These are phyloP conservation scores for Sarcophaga bullata DNA, from an alignment of 1,140 invertebrate species.

Conservation along the genomic window DNA sequence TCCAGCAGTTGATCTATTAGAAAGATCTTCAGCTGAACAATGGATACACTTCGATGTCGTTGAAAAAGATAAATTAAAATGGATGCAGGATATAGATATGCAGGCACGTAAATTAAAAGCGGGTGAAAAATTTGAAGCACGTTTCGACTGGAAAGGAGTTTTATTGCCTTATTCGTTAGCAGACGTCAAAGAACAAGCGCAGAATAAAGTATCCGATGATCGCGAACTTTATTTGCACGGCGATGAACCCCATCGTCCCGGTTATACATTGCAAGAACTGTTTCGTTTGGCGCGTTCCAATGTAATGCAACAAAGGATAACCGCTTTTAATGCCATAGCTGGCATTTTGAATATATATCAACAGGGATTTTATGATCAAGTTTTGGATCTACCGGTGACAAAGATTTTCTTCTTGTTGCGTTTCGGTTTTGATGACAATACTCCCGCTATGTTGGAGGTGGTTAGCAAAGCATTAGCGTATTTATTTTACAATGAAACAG, in stretches of 20 bases:
- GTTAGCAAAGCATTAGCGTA: constrained; percentile 78
- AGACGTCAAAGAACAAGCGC: neutral
- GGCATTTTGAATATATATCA: constrained; percentile 81
- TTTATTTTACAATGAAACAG: constrained; percentile 78
- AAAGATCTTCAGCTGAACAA: constrained; percentile 71
- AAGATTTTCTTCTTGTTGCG: constrained; percentile 83
- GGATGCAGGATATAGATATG: constrained; percentile 79
- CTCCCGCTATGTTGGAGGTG: constrained; percentile 76
- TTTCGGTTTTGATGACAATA: constrained; percentile 86
- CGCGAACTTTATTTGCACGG: constrained; percentile 89
- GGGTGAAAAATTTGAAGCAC: constrained; percentile 76
- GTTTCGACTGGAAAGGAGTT: constrained; percentile 75
- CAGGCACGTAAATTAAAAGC: constrained; percentile 64
- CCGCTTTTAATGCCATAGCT: constrained; percentile 80
- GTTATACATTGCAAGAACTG: constrained; percentile 88
- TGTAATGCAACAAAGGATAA: constrained; percentile 80
- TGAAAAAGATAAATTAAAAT: constrained; percentile 85
- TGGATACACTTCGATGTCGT: constrained; percentile 86
- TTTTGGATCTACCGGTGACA: constrained; percentile 72
- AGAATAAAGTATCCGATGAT: constrained; percentile 67
- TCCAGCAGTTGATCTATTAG: constrained; percentile 70
- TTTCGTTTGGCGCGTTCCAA: constrained; percentile 76
- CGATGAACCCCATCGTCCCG: constrained; percentile 88
- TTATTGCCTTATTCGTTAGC: constrained; percentile 72
- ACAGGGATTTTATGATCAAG: constrained; percentile 76